A percentile compares a stretch with the other conserved stretches of the same genome.
These are phyloP conservation scores for Pardosa pseudoannulata DNA, from an alignment of 2,888 invertebrate species.

Conservation along the genomic window DNA sequence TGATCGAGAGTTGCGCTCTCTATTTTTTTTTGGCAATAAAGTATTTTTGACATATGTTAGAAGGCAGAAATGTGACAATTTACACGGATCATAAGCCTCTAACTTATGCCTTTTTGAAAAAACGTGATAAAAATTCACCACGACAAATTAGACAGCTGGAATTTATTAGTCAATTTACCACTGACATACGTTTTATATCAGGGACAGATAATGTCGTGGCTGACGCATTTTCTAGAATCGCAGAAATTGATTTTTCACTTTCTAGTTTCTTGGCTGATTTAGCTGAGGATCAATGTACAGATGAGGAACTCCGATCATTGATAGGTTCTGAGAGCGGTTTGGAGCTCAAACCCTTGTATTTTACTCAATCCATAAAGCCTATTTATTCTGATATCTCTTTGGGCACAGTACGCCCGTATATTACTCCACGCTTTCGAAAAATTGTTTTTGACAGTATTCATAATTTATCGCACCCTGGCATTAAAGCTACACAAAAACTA, in stretches of 20 bases:
- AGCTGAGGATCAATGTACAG: not conserved
- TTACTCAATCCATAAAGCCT: no score
- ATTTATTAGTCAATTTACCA: slow-evolving; percentile 76
- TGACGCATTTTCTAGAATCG: slow-evolving; percentile 31
- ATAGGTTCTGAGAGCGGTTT: no score
- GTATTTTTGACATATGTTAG: slow-evolving; percentile 45
- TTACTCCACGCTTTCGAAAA: not conserved
- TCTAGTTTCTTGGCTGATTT: not conserved
- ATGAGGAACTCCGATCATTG: not conserved
- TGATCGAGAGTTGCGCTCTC: slow-evolving; percentile 74
- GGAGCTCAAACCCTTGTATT: no score
- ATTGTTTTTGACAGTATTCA: no score
- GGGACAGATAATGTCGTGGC: slow-evolving; percentile 41
- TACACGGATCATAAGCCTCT: slow-evolving; percentile 74
- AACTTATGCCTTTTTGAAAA: slow-evolving; percentile 22
- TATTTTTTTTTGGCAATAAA: slow-evolving; percentile 72
- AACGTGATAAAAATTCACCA: slow-evolving; percentile 10
- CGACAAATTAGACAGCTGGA: slow-evolving; percentile 19
- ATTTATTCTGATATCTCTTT: no score
- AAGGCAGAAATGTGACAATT: slow-evolving; percentile 24
- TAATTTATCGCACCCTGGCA: slow-evolving; percentile 15
- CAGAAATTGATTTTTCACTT: not conserved
- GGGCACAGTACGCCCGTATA: no score
- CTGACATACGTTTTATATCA: slow-evolving; percentile 76
- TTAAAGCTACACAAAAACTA: not conserved